A percentile compares a stretch with the other conserved stretches of the same genome.
These are phyloP conservation scores for Ypsolopha sequella DNA, from an alignment of 2,888 invertebrate genomes.

Conservation along the genomic window DNA sequence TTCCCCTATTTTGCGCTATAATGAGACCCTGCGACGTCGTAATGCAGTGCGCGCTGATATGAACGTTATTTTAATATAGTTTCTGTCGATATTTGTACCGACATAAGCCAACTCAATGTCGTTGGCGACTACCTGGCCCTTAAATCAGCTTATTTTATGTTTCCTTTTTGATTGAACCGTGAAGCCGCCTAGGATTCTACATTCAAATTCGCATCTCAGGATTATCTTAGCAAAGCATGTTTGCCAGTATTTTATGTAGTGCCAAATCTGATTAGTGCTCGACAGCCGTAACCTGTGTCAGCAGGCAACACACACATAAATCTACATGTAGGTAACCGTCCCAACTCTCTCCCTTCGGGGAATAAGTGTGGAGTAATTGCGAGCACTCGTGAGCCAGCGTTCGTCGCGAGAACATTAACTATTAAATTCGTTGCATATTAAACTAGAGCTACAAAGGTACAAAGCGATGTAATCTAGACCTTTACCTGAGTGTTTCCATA, in stretches of 20 bases:
- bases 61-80: too few species aligned
- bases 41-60: too few species aligned
- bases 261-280: conserved; percentile 33
- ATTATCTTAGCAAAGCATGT: too few species aligned
- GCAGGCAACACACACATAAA: conserved; percentile 55
- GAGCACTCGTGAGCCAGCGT: conserved; percentile 46
- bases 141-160: too few species aligned
- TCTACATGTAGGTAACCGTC: conserved; percentile 18
- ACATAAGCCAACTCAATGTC: too few species aligned
- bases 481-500: conserved; percentile 21
- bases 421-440: conserved; percentile 71
- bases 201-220: background rate
- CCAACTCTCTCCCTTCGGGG: conserved; percentile 40
- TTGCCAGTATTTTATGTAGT: background rate
- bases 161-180: too few species aligned
- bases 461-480: conserved; percentile 44
- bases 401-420: conserved; percentile 60
- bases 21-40: too few species aligned
- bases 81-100: too few species aligned
- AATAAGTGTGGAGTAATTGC: conserved; percentile 64
- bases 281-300: conserved; percentile 36
- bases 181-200: background rate
- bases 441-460: conserved; percentile 54
- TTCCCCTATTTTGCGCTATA: too few species aligned
- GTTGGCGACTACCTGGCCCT: too few species aligned